These are phyloP conservation scores for Pogonomyrmex barbatus DNA, from an alignment of 1,140 invertebrate species.

Conservation along the genomic window DNA sequence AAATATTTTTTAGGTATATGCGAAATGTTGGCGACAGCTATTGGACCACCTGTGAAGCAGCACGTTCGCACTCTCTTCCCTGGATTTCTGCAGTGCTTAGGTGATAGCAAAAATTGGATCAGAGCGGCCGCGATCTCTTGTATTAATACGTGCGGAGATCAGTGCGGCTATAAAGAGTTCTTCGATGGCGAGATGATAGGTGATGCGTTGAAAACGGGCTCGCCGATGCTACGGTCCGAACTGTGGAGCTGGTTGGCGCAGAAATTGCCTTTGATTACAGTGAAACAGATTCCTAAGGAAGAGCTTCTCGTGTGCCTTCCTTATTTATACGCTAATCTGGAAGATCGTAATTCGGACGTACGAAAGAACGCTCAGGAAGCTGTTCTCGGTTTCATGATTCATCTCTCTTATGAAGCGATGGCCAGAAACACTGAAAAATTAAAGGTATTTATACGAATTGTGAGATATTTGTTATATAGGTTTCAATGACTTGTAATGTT, in stretches of 20 bases:
- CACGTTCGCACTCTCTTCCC: slow-evolving; percentile 94
- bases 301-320: slow-evolving; percentile 93
- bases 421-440: slow-evolving; percentile 92
- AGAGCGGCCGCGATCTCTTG: slow-evolving; percentile 92
- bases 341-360: slow-evolving; percentile 96
- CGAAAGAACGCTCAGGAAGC: slow-evolving; percentile 96
- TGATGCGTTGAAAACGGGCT: slow-evolving; percentile 94
- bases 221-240: slow-evolving; percentile 92
- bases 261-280: slow-evolving; percentile 90
- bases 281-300: slow-evolving; percentile 92
- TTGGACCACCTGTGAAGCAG: slow-evolving; percentile 93
- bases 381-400: slow-evolving; percentile 96
- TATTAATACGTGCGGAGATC: slow-evolving; percentile 93
- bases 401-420: slow-evolving; percentile 95
- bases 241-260: slow-evolving; percentile 94
- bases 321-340: slow-evolving; percentile 93
- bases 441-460: slow-evolving; percentile 88
- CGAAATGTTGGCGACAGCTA: slow-evolving; percentile 91
- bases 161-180: slow-evolving; percentile 93
- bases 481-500: neutral
- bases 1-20: slow-evolving; percentile 88
- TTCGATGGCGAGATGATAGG: slow-evolving; percentile 96
- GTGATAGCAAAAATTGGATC: slow-evolving; percentile 91
- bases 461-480: neutral
- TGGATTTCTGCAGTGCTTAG: slow-evolving; percentile 91